Base-by-base conservation (phyloP, 2,888 invertebrate species). In the Drosophila sordidapex region DNA sequence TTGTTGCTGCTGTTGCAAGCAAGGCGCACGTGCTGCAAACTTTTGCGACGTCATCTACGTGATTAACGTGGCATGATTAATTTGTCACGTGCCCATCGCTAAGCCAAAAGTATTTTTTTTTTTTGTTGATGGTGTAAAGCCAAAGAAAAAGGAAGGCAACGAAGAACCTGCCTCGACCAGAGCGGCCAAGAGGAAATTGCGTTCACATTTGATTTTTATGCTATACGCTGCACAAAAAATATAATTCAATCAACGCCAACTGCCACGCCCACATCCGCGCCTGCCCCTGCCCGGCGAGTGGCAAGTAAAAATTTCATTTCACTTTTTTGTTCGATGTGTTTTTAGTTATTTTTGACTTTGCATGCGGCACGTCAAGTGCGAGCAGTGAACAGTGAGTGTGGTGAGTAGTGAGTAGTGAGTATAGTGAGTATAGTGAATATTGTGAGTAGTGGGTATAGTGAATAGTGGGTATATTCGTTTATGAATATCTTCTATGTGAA, bases 181-280 rank as follows among this genome's bases (percentile, higher is more conserved):
- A 10, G 56, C 15, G 13, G 38, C 29, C 11, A 6, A n/a, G n/a
- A 21, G 53, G 25, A 31, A 33, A 10, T 33, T 35, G 29, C 49
- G 71, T 31, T 68, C 74, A 71, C 89, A 85, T 86, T 88, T 76
- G 83, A 81, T 85, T 84, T 82, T 84, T 83, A 88, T 84, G 86
- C 86, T 80, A 78, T 88, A 63, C 83, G 81, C 83, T 88, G 84
- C 81, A 84, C 76, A 84, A 83, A 82, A 56, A 36, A 57, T 84
- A 84, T 84, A 84, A 84, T 84, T 84, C 87, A 87, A 87, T 87
- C 90, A 89, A 87, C 90, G 88, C 89, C 89, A 87, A 87, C 70
- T 81, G 87, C 85, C 87, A 82, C 88, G 88, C 89, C 89, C 63
- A 36, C 48, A 49, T 46, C 33, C 54, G 38, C 29, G 5, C 11